Evolutionary conservation across 2,888 invertebrate genomes (phyloP), one percentile per base, ranked within the genome.

Genomic region (Scaptomyza reducta): DNA sequence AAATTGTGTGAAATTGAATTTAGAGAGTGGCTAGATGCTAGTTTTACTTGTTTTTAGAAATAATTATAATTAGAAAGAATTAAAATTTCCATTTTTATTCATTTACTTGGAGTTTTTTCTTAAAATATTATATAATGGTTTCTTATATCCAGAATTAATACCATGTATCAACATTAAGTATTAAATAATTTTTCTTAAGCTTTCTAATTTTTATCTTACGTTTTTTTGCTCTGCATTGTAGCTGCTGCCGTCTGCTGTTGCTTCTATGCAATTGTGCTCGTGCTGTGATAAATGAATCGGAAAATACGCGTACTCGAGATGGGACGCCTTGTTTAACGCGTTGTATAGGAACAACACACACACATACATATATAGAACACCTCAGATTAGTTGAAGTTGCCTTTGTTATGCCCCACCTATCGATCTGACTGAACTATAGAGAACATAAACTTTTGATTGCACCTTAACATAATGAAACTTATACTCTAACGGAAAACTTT

Each of bases 221-320:
- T 9, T 10, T 42, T 42, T 18, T 18, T 18, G 33, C 10, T n/a
- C 3, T 1, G 1, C n/a, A 33, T 18, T 10, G 16, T 33, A 33
- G 6, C 10, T 33, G 18, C n/a, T 49, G 18, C 18, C n/a, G 29
- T 6, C 18, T 18, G 33, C 18, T 33, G 49, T 33, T 64, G 38
- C 38, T 68, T 25, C 44, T 31, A 40, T 56, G 33, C 38, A 35
- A 22, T 33, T 33, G 33, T n/a, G 33, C 11, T 50, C 25, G 49
- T 76, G 58, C 83, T 72, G 80, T 85, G 79, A 84, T 87, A 87
- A 84, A 84, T 84, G 84, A 76, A 78, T 84, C 86, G 84, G 84
- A 84, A 84, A 84, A 84, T 84, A 72, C 83, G 80, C 79, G 83
- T 83, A 74, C 83, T 84, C 74, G 74, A 86, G 59, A 69, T 46